Evolutionary conservation across 92 coral and sea anemone genomes (phyloP), one percentile per base, ranked within the genome.

Genomic region (Ricordea florida): DNA sequence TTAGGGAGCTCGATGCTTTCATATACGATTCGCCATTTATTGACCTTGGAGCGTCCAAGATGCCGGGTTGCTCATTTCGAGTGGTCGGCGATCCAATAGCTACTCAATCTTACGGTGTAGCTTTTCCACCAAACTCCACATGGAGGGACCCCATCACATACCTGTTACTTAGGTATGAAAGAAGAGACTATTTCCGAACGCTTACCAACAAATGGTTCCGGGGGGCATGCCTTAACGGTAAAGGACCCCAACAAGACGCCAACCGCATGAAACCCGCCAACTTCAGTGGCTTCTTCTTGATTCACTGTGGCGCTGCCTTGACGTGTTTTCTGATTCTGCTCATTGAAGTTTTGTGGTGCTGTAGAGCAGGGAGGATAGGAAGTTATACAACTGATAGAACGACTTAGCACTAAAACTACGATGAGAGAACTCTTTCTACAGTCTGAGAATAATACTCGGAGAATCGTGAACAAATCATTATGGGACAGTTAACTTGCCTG

Each of bases 11-110:
- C 8, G 84, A 89, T 49, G 93, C 87, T 6, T 89, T 83, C 51
- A 89, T 89, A 7, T 87, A 84, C 73, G 93, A 89, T 24, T 89
- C 93, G 22, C 93, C 93, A 35, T 89, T 84, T 66, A 83, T 89
- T 32, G 93, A 89, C 55, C 65, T 84, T 11, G 61, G 85, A 36
- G 93, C 93, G 10, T 75, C 89, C 50, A 84, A 85, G 67, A 85
- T 82, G 57, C 82, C 93, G 14, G 90, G 84, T 44, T 89, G 93
- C 29, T 48, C 84, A 1, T 84, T 89, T 28, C 47, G 79, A 29
- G 84, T 89, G 4, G 89, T 89, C 1, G 93, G 93, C 10, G 76
- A 55, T 2, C 78, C 93, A 27, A 89, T 89, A 51, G 67, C 66
- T 30, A 75, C 73, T 61, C 66, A 73, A 29, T 68, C 78, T 1